Evolutionary conservation across 2,888 invertebrate species (phyloP), one percentile per base, ranked within the genome.

Genomic region (Nectonema munidae): DNA sequence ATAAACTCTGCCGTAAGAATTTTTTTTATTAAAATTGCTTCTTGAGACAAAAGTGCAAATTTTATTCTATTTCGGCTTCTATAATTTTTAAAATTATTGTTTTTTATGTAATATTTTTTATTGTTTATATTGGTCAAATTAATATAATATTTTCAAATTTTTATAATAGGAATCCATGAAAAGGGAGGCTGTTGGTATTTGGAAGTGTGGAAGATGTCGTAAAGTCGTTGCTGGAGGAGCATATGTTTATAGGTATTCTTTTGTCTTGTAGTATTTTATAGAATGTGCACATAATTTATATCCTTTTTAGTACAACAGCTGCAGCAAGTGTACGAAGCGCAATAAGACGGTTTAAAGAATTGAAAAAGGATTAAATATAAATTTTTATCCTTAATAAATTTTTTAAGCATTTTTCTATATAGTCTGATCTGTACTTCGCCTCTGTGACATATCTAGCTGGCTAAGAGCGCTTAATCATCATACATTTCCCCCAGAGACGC

Each of bases 221-320:
- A 73, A 89, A 54, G 72, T 74, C 37, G 86, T 95, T 43, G 95
- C 65, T 44, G 89, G 89, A 49, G 95, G 95, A 47, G 95, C 95
- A 15, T 95, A 83, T 74, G 81, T 83, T 29, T 89, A 86, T 63
- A 74, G 79, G 56, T 58, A 48, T 42, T 41, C 39, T 5, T 29
- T 37, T 25, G 13, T 5, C 3, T 29, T 39, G 37, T 32, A 34
- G 13, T 38, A 33, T 20, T 25, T 29, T 21, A 32, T 37, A 17
- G 35, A 41, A 36, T 14, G 5, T 42, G 11, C 37, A 41, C 25
- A 25, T n/a, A n/a, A n/a, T n/a, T 30, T 40, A 45, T 30, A 41
- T 41, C 37, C 41, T 39, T 51, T 50, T 37, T 50, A 56, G 55
- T 47, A 95, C 95, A 44, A 83, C 83, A 17, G 81, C 89, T 41